A percentile compares a stretch with the other conserved stretches of the same genome.
These are phyloP conservation scores for Cheiracanthium punctorium DNA, from an alignment of 2,888 invertebrate species.

Conservation along the genomic window DNA sequence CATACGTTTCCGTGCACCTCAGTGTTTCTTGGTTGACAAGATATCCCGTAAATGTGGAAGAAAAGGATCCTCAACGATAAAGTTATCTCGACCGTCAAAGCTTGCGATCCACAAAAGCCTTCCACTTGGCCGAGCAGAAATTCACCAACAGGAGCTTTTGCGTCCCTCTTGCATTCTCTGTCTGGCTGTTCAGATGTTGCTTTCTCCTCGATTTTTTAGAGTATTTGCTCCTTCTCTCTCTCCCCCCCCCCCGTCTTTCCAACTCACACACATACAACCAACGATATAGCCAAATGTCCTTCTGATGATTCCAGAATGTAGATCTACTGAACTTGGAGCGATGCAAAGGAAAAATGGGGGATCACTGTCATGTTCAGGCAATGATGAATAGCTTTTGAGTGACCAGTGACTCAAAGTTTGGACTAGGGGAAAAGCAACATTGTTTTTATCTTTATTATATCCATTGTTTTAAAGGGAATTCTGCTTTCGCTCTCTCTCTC, in stretches of 20 bases:
- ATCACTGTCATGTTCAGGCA: background rate
- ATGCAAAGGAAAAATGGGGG: background rate
- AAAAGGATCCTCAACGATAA: slow-evolving; percentile 40
- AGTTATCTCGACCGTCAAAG: slow-evolving; percentile 41
- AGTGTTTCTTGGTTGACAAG: slow-evolving; percentile 32
- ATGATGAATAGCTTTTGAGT: slow-evolving; percentile 37
- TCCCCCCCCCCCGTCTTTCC: background rate
- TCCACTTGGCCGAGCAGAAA: slow-evolving; percentile 48
- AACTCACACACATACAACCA: background rate
- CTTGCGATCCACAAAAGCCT: slow-evolving; percentile 34
- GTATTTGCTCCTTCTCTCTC: background rate
- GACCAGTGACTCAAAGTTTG: slow-evolving; percentile 19
- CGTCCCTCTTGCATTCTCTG: background rate
- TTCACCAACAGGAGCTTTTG: slow-evolving; percentile 29
- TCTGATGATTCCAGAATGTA: slow-evolving; percentile 46
- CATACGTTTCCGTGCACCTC: slow-evolving; percentile 7
- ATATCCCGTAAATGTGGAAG: slow-evolving; percentile 37
- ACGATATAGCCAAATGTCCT: slow-evolving; percentile 48
- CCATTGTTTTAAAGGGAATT: background rate
- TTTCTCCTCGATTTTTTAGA: slow-evolving; percentile 3
- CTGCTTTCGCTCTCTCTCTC: background rate
- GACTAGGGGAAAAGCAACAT: background rate
- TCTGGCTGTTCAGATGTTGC: background rate
- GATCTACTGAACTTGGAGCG: background rate
- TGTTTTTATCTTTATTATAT: background rate